phyloP scores from a whole-genome alignment of 2,797 vertebrate genomes.

The Gallirallus australis region DNA sequence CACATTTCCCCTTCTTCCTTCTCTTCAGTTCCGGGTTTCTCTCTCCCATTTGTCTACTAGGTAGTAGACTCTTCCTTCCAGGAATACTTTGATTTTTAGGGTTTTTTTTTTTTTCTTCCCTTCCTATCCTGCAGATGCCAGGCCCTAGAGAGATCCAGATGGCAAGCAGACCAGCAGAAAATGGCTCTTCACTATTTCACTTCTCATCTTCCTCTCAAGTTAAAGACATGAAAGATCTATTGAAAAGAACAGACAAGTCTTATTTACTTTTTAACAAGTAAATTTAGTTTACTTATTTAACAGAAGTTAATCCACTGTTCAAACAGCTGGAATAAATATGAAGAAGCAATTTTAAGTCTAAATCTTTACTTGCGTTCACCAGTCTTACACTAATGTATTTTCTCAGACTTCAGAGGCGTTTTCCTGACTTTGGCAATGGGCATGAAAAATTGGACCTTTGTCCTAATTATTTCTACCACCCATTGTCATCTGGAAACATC shows the following conservation, averaged over 20 bases:
- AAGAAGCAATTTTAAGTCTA: conserved; percentile 29
- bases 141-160: conserved; percentile 74
- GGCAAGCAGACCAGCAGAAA: conserved; percentile 73
- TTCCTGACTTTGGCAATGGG: not conserved
- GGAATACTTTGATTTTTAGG: conserved; percentile 70
- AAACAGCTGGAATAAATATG: conserved; percentile 59
- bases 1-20: conserved; percentile 65
- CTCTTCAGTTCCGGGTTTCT: conserved; percentile 66
- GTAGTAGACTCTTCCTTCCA: conserved; percentile 72
- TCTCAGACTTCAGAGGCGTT: not conserved
- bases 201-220: conserved; percentile 71
- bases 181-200: conserved; percentile 66
- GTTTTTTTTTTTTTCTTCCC: not conserved
- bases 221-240: conserved; percentile 72
- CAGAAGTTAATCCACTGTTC: conserved; percentile 40
- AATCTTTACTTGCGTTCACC: conserved; percentile 16
- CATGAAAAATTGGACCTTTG: not conserved
- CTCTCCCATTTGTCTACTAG: conserved; percentile 74
- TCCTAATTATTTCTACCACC: conserved; percentile 12
- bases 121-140: conserved; percentile 73
- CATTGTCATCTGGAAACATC: conserved; percentile 10
- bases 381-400: conserved; percentile 44
- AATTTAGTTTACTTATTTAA: conserved; percentile 57
- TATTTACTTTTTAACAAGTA: conserved; percentile 70
- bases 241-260: conserved; percentile 67